phyloP scores from a whole-genome alignment of 2,888 invertebrate species.

The Myopa tessellatipennis region DNA sequence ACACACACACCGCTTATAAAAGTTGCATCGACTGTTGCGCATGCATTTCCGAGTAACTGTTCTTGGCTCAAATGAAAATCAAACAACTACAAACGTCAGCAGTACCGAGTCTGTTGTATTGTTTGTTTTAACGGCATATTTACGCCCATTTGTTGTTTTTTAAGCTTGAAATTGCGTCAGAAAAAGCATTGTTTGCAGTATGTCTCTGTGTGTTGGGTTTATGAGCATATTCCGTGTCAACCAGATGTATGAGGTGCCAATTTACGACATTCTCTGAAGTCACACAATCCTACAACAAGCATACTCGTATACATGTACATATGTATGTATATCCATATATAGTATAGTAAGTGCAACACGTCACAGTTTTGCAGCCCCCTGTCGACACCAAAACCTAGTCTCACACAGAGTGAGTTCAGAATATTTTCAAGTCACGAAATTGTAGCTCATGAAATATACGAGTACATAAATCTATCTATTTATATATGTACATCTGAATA shows the following conservation, averaged over 20 bases:
- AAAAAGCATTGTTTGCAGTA: background rate
- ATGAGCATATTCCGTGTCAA: conserved; percentile 50
- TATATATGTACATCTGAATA: no score
- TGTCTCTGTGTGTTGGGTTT: conserved; percentile 43
- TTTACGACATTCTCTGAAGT: conserved; percentile 53
- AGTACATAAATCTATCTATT: no score
- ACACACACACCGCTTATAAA: background rate
- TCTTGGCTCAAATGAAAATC: conserved; percentile 55
- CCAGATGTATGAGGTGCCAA: conserved; percentile 48
- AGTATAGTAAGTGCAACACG: no score
- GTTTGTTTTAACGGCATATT: conserved; percentile 30
- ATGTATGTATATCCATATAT: background rate
- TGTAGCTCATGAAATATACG: no score
- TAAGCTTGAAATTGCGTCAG: background rate
- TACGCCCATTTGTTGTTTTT: conserved; percentile 23
- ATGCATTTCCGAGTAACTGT: conserved; percentile 20
- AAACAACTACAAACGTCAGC: conserved; percentile 53
- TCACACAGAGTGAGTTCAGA: background rate
- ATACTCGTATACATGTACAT: conserved; percentile 16
- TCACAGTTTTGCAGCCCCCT: background rate
- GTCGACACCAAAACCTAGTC: background rate
- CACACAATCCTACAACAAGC: conserved; percentile 13
- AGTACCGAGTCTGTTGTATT: conserved; percentile 28
- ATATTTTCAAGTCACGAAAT: no score
- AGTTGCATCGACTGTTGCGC: conserved; percentile 30